These are phyloP conservation scores for Rhagonycha lutea DNA, from an alignment of 2,888 invertebrate species.

Conservation along the genomic window DNA sequence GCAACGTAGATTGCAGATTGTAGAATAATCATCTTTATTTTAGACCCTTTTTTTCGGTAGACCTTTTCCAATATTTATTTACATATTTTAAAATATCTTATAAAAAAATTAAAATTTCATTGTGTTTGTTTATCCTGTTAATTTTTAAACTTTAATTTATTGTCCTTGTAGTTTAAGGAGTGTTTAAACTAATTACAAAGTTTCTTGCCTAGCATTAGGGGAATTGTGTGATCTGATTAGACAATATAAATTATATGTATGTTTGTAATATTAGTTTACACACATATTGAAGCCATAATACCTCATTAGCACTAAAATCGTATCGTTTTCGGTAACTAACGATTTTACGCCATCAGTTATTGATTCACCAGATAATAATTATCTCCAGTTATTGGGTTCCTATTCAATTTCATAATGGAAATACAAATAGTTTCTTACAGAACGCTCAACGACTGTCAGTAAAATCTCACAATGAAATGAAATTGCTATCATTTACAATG, in stretches of 20 bases:
- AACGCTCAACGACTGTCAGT: not conserved
- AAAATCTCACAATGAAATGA: not conserved
- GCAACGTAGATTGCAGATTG: too few species aligned
- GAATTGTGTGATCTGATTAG: too few species aligned
- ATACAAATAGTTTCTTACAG: not conserved
- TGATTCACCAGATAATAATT: not conserved
- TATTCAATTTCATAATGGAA: not conserved
- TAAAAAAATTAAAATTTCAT: too few species aligned
- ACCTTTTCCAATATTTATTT: too few species aligned
- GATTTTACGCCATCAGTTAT: not conserved
- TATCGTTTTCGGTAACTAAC: not conserved
- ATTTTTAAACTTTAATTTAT: too few species aligned
- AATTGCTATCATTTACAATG: not conserved
- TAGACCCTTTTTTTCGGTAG: too few species aligned
- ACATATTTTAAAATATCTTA: too few species aligned
- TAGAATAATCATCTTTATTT: too few species aligned
- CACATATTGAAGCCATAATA: not conserved
- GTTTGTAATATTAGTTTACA: not conserved
- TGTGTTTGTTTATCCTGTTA: too few species aligned
- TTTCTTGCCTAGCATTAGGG: too few species aligned
- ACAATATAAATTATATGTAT: not conserved
- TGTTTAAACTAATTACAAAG: too few species aligned
- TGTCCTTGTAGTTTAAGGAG: too few species aligned
- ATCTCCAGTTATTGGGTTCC: not conserved
- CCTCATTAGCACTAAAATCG: not conserved